Evolutionary conservation across 2,797 vertebrate genomes (phyloP).

Genomic region (Nothura maculosa): DNA sequence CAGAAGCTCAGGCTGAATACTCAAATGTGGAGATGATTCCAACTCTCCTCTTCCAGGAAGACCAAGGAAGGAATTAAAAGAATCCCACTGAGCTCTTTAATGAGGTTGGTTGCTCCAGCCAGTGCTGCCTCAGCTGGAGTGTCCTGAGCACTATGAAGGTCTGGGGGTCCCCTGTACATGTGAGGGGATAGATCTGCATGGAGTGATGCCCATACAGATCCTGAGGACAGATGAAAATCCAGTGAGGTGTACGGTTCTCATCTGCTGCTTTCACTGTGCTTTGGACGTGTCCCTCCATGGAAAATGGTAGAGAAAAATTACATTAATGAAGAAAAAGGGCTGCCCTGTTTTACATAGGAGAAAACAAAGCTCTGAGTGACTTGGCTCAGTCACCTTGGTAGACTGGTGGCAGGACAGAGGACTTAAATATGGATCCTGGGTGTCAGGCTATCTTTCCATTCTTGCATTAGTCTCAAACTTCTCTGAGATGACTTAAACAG

Average conservation of each 20-base stretch:
- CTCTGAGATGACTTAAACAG: not conserved
- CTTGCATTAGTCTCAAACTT: not conserved
- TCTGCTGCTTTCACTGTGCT: not conserved
- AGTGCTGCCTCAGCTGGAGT: not conserved
- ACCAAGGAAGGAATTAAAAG: not conserved
- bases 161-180: not conserved
- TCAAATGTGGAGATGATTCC: not conserved
- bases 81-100: not conserved
- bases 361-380: not conserved
- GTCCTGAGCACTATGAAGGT: not conserved
- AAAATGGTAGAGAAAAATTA: not conserved
- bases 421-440: not conserved
- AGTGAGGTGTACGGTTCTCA: not conserved
- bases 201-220: not conserved
- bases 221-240: not conserved
- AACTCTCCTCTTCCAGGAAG: not conserved
- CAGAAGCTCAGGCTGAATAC: fast-evolving
- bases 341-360: not conserved
- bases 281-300: not conserved
- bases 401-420: not conserved
- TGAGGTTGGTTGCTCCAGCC: not conserved
- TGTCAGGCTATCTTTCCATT: not conserved
- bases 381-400: fast-evolving
- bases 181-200: not conserved
- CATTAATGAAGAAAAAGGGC: not conserved